Conservation (phyloP, 2,797 vertebrate genomes). For the Octomys mimax region DNA sequence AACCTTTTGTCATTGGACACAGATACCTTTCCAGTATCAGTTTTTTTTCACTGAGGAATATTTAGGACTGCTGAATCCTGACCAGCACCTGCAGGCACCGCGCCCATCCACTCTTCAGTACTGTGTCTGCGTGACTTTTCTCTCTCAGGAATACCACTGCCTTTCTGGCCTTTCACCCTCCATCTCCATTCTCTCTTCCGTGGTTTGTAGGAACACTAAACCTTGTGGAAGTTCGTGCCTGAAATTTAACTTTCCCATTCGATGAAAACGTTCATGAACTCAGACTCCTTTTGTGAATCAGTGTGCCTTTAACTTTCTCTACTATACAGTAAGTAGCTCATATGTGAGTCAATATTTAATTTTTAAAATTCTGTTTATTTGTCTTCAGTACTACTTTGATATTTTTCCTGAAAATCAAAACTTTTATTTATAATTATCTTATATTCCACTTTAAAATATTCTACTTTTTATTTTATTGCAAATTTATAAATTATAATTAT, state of each 20-base stretch:
- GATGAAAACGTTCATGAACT: background rate
- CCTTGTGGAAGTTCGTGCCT: background rate
- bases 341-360: constrained; percentile 2
- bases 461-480: background rate
- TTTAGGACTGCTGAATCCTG: background rate
- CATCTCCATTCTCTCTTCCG: fast-evolving
- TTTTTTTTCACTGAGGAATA: background rate
- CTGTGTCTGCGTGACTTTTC: background rate
- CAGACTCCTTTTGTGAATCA: background rate
- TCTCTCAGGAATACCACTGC: background rate
- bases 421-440: background rate
- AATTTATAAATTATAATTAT: background rate
- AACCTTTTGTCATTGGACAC: background rate
- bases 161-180: background rate
- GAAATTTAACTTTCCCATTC: background rate
- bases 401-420: background rate
- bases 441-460: background rate
- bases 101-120: background rate
- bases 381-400: background rate
- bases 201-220: background rate
- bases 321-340: background rate
- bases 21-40: background rate
- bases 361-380: constrained; percentile 5
- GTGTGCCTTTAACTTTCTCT: background rate
- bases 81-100: background rate